Conservation (phyloP, 1,140 invertebrate genomes). For the Holotrichia oblita region DNA sequence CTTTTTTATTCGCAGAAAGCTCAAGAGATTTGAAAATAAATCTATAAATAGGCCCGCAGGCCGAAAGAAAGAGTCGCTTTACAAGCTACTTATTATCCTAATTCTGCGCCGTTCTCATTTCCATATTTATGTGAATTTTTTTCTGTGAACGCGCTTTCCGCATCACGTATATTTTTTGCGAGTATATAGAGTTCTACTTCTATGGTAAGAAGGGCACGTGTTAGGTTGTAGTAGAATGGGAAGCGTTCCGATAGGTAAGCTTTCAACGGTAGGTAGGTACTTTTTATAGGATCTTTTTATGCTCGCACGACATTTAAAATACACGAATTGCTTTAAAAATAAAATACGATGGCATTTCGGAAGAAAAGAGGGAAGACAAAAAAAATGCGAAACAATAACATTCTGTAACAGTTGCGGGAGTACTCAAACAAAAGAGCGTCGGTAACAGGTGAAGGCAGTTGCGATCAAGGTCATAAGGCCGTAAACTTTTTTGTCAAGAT, state of each 20-base stretch:
- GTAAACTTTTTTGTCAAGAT: neutral
- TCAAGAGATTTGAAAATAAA: neutral
- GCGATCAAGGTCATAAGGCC: neutral
- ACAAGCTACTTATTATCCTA: constrained; percentile 3
- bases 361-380: neutral
- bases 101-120: neutral
- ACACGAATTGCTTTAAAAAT: constrained; percentile 2
- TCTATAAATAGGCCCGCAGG: neutral
- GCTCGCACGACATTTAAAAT: neutral
- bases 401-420: neutral
- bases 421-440: neutral
- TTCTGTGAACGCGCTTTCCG: neutral
- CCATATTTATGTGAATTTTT: neutral
- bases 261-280: neutral
- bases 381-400: neutral
- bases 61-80: neutral
- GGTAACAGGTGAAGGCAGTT: neutral
- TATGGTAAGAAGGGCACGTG: neutral
- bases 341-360: constrained; percentile 4
- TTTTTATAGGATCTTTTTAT: neutral
- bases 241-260: neutral
- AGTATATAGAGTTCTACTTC: neutral
- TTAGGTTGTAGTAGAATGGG: neutral
- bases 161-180: neutral
- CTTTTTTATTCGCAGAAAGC: neutral